Evolutionary conservation across 1,140 invertebrate species (phyloP).

Genomic region (Cyclargus thomasi): DNA sequence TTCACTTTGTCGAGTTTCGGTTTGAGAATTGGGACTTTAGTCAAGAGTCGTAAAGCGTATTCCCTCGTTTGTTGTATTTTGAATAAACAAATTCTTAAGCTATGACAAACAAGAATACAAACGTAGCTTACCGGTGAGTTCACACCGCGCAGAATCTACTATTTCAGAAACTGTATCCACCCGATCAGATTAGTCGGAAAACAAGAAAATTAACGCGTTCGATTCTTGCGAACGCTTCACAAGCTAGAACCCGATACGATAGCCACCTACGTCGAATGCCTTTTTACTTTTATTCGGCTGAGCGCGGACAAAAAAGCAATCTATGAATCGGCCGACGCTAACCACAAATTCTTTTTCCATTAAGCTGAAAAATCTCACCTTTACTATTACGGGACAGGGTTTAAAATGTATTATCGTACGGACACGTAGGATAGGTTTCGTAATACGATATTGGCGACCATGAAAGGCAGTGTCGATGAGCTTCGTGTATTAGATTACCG

Average conservation of each 20-base stretch:
- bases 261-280: conserved; percentile 51
- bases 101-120: too few relatives aligned
- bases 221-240: conserved; percentile 47
- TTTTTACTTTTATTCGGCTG: conserved; percentile 51
- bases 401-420: conserved; percentile 34
- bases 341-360: conserved; percentile 37
- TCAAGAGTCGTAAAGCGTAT: not conserved
- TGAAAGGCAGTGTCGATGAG: conserved; percentile 68
- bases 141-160: conserved; percentile 23
- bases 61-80: too few relatives aligned
- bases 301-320: conserved; percentile 64
- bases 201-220: conserved; percentile 41
- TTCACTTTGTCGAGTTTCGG: not conserved
- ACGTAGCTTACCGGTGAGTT: conserved; percentile 9
- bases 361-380: conserved; percentile 24
- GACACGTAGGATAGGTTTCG: conserved; percentile 33
- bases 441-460: conserved; percentile 66
- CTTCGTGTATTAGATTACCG: conserved; percentile 70
- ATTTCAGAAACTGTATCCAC: conserved; percentile 29
- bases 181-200: conserved; percentile 40
- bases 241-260: conserved; percentile 44
- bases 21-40: not conserved
- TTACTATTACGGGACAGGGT: conserved; percentile 35
- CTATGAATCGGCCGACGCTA: conserved; percentile 54
- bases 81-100: too few relatives aligned